Conservation (phyloP, 2,888 invertebrate genomes). For the Branchipolynoe longqiensis region DNA sequence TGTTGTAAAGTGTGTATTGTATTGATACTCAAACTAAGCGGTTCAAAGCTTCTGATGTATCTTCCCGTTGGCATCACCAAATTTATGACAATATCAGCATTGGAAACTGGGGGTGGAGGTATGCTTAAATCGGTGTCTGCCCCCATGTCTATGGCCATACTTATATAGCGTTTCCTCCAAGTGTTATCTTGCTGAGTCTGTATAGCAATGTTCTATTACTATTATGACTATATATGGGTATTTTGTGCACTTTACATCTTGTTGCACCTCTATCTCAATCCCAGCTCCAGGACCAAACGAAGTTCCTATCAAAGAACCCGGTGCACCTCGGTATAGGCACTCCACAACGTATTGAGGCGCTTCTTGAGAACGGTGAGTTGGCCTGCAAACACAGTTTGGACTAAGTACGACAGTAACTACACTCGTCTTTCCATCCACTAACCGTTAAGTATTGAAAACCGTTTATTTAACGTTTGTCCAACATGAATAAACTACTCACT, state of each 20-base stretch:
- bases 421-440: no score
- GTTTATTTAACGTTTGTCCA: no score
- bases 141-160: neutral
- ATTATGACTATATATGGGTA: neutral
- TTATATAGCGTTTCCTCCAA: neutral
- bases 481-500: no score
- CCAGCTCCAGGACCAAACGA: conserved; percentile 35
- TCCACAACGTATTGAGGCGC: conserved; percentile 31
- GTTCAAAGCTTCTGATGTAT: no score
- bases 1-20: no score
- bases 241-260: neutral
- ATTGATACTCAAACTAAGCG: no score
- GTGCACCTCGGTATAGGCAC: conserved; percentile 50
- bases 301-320: conserved; percentile 22
- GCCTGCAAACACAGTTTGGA: no score
- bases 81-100: no score
- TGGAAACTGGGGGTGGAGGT: neutral
- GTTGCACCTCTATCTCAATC: neutral
- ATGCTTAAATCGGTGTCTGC: neutral
- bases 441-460: no score
- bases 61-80: no score
- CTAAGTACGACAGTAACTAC: no score
- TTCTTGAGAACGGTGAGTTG: conserved; percentile 49
- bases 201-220: neutral
- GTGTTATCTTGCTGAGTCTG: neutral